A percentile compares a stretch with the other conserved stretches of the same genome.
phyloP scores from a whole-genome alignment of 2,113 vertebrate genomes.

The Tragelaphus strepsiceros region DNA sequence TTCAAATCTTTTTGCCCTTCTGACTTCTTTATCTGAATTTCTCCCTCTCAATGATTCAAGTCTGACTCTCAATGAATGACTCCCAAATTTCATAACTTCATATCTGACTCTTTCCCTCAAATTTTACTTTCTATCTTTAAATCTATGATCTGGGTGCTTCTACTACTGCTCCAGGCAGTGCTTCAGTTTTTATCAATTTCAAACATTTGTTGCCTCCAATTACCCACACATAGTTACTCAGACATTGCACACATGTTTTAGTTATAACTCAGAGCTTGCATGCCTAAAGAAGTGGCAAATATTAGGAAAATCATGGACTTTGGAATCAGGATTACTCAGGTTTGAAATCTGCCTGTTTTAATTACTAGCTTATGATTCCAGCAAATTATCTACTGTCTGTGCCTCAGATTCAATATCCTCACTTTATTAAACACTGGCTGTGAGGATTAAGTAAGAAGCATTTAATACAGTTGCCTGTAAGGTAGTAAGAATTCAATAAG shows the following conservation, averaged over 20 bases:
- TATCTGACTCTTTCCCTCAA: neutral
- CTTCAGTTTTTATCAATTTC: neutral
- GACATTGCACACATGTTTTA: neutral
- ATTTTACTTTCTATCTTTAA: constrained; percentile 18
- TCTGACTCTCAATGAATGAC: neutral
- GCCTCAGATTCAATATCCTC: neutral
- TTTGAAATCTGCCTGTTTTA: constrained; percentile 3
- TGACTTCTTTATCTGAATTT: constrained; percentile 3
- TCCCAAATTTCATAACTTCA: neutral
- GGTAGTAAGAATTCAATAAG: neutral
- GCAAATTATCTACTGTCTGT: neutral
- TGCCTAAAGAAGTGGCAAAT: neutral
- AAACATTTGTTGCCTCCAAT: neutral
- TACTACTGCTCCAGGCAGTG: neutral
- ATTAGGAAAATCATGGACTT: neutral
- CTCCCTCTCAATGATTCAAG: neutral
- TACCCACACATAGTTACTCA: neutral
- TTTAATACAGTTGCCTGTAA: neutral
- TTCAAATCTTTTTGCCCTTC: neutral
- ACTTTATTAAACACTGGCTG: neutral
- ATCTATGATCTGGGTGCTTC: neutral
- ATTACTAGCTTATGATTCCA: neutral
- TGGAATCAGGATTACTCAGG: neutral
- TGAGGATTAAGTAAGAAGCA: neutral
- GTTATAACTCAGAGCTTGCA: neutral